Conservation (phyloP, 2,113 vertebrate species). For the Ameiurus melas region DNA sequence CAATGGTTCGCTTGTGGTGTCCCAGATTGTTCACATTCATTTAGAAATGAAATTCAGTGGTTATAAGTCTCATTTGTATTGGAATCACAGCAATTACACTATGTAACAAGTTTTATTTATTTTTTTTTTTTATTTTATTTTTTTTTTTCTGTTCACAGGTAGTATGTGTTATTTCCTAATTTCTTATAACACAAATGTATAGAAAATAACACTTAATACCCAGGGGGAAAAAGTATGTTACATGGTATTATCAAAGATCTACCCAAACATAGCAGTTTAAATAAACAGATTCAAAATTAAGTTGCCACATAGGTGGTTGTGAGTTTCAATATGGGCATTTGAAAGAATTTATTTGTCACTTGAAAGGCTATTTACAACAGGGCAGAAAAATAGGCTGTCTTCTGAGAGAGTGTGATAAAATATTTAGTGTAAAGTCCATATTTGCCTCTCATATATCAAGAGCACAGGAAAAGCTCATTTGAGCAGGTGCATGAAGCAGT, state of each 20-base stretch:
- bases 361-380: constrained; percentile 10
- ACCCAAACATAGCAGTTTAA: not conserved
- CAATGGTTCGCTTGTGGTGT: no score
- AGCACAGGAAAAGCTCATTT: not conserved
- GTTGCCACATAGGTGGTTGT: not conserved
- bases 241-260: not conserved
- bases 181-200: no score
- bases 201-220: no score
- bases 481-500: not conserved
- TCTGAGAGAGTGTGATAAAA: not conserved
- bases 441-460: not conserved
- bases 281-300: not conserved
- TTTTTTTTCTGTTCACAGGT: no score
- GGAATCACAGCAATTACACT: no score
- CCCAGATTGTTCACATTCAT: no score
- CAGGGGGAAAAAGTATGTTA: no score
- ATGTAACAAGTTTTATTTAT: no score
- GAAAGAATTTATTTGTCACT: constrained; percentile 1
- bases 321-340: not conserved
- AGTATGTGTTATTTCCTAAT: no score
- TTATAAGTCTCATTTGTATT: no score
- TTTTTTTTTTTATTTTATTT: no score
- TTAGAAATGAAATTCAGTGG: no score
- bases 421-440: constrained; percentile 3
- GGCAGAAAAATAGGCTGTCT: not conserved